Conservation (phyloP, 2,113 vertebrate genomes). For the Morone saxatilis region DNA sequence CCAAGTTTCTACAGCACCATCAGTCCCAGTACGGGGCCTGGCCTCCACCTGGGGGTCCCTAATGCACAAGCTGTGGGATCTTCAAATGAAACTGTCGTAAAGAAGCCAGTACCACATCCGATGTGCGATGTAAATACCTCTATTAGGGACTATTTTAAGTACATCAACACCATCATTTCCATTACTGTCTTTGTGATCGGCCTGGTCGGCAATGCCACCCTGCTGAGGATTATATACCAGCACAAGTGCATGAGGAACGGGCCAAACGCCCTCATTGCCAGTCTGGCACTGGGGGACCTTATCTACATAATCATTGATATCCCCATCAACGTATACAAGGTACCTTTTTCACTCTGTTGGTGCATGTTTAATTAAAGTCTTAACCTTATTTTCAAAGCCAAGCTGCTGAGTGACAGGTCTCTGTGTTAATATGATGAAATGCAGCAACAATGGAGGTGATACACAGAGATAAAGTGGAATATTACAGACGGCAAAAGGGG, state of each 20-base stretch:
- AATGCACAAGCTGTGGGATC: constrained; percentile 6
- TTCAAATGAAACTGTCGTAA: constrained; percentile 40
- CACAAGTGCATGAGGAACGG: constrained; percentile 99
- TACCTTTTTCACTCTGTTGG: constrained; percentile 71
- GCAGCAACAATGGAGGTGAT: constrained; percentile 40
- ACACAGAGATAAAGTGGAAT: constrained; percentile 45
- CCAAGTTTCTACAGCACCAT: constrained; percentile 57
- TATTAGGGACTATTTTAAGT: constrained; percentile 89
- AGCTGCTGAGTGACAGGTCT: constrained; percentile 17
- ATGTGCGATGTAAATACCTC: constrained; percentile 80
- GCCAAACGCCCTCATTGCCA: constrained; percentile 97
- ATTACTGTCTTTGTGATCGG: constrained; percentile 94
- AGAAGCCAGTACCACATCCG: constrained; percentile 11
- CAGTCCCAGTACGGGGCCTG: constrained; percentile 18
- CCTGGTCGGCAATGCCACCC: constrained; percentile 95
- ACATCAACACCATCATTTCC: constrained; percentile 95
- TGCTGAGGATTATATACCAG: constrained; percentile 98
- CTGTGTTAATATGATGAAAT: constrained; percentile 37
- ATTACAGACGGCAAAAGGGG: constrained; percentile 37
- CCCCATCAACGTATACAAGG: constrained; percentile 96
- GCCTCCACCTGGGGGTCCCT: neutral
- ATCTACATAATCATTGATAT: constrained; percentile 96
- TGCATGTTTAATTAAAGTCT: constrained; percentile 7
- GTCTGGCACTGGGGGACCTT: constrained; percentile 96
- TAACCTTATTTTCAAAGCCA: constrained; percentile 6